Conservation (phyloP, 2,888 invertebrate genomes). For the Ochlodes sylvanus region DNA sequence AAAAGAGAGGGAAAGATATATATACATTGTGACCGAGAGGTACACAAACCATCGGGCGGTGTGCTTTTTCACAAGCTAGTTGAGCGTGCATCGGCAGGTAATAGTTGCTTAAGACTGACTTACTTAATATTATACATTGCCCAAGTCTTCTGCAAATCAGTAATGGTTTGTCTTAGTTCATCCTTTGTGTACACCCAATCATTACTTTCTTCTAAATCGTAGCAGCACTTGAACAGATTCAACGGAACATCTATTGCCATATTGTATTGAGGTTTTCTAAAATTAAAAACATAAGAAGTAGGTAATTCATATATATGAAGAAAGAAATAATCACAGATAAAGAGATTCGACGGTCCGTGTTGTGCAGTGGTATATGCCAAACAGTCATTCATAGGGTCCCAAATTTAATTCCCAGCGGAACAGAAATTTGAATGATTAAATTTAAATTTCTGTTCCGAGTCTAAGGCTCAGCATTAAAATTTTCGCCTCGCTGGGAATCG, state of each 20-base stretch:
- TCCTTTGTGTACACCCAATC: slow-evolving; percentile 85
- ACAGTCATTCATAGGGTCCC: no score
- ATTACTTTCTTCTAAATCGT: slow-evolving; percentile 74
- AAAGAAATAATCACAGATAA: not conserved
- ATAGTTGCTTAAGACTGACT: slow-evolving; percentile 50
- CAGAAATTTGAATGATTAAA: no score
- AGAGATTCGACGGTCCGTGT: no score
- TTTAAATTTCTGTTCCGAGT: no score
- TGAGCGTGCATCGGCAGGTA: not conserved
- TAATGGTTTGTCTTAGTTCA: slow-evolving; percentile 85
- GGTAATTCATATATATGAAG: not conserved
- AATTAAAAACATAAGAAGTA: slow-evolving; percentile 44
- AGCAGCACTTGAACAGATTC: slow-evolving; percentile 92
- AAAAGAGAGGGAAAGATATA: no score
- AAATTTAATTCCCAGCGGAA: no score
- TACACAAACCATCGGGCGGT: no score
- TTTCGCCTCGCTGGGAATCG: no score
- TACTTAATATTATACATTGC: slow-evolving; percentile 89
- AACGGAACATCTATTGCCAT: slow-evolving; percentile 94
- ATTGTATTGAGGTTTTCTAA: slow-evolving; percentile 95
- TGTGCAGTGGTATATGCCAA: no score
- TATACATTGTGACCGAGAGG: no score
- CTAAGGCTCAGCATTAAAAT: no score
- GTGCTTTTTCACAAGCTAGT: no score
- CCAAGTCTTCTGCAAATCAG: slow-evolving; percentile 91